Evolutionary conservation across 1,140 invertebrate genomes (phyloP), one percentile per base, ranked within the genome.

Genomic region (Atta cephalotes): DNA sequence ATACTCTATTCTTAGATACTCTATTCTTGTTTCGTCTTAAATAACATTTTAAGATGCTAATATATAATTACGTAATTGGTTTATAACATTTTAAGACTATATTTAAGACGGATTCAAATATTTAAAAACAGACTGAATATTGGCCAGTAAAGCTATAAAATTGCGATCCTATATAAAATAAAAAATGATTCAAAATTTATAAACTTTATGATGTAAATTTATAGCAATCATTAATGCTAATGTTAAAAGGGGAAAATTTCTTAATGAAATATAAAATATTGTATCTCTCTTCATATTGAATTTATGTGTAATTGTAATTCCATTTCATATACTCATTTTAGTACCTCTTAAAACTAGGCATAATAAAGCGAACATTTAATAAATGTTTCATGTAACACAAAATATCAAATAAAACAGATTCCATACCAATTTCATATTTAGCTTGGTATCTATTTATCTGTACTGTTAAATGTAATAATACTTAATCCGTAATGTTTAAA

Each of bases 401-500:
- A 62, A 62, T 74, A 58, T 35, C 39, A 14, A 3, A 84, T 80
- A 39, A 58, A 70, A 7, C 39, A 62, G n/a, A 82, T 74, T 74
- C 28, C 49, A n/a, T 9, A 72, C 39, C 39, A 72, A 82, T 51
- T 18, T 84, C 39, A 62, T 74, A 72, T 74, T 81, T 74, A 84
- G 9, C n/a, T 74, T 25, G 18, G 9, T 74, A 39, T 76, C 16
- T 5, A 62, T 62, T n/a, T 14, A 49, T 60, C 51, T 58, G 31
- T 62, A 51, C 62, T 35, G 25, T 74, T 72, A 84, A 72, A 84
- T 25, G 10, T 39, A 68, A 80, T 80, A 68, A 74, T 63, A 84
- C 25, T 53, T 84, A 74, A 74, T 84, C 45, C 25, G 18, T 70
- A 84, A 74, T 84, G n/a, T 74, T 84, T 84, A 28, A 74, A 84